These are phyloP conservation scores for Orgyia antiqua DNA, from an alignment of 2,888 invertebrate genomes.

Conservation along the genomic window DNA sequence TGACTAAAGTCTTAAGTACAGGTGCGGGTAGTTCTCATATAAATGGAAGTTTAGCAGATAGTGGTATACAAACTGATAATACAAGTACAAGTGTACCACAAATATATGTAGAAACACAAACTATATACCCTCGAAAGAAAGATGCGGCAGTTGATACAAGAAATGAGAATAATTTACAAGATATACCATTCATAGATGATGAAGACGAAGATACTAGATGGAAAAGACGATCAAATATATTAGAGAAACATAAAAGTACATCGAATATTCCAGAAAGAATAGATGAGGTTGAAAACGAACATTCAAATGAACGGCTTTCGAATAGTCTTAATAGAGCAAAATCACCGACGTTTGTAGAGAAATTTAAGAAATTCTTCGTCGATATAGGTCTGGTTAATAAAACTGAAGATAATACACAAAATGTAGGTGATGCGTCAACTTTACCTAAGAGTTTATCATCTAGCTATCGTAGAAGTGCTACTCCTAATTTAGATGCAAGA, in stretches of 20 bases:
- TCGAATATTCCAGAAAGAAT: slow-evolving; percentile 66
- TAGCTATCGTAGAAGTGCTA: slow-evolving; percentile 53
- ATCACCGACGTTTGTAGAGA: slow-evolving; percentile 68
- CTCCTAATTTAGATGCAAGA: slow-evolving; percentile 47
- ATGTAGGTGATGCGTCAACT: slow-evolving; percentile 31
- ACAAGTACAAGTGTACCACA: slow-evolving; percentile 67
- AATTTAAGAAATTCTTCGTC: slow-evolving; percentile 66
- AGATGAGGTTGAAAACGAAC: slow-evolving; percentile 53
- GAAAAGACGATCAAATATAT: slow-evolving; percentile 41
- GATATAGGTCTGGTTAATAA: slow-evolving; percentile 60
- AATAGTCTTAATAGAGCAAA: slow-evolving; percentile 62
- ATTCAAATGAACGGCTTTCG: slow-evolving; percentile 50
- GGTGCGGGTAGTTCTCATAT: slow-evolving; percentile 69
- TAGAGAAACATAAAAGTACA: slow-evolving; percentile 67
- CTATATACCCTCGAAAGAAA: slow-evolving; percentile 43
- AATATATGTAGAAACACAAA: slow-evolving; percentile 52
- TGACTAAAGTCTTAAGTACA: slow-evolving; percentile 64
- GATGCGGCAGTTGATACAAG: slow-evolving; percentile 68
- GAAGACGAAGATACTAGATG: slow-evolving; percentile 51
- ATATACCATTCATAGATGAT: slow-evolving; percentile 70
- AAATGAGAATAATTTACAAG: slow-evolving; percentile 68
- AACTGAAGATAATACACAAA: slow-evolving; percentile 35
- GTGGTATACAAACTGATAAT: slow-evolving; percentile 72
- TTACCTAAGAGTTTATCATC: slow-evolving; percentile 59
- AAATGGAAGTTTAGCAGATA: slow-evolving; percentile 68